Percentiles rank a stretch among this genome's conserved stretches.
These are phyloP conservation scores for Timema cristinae DNA, from an alignment of 2,888 invertebrate genomes.

Conservation along the genomic window DNA sequence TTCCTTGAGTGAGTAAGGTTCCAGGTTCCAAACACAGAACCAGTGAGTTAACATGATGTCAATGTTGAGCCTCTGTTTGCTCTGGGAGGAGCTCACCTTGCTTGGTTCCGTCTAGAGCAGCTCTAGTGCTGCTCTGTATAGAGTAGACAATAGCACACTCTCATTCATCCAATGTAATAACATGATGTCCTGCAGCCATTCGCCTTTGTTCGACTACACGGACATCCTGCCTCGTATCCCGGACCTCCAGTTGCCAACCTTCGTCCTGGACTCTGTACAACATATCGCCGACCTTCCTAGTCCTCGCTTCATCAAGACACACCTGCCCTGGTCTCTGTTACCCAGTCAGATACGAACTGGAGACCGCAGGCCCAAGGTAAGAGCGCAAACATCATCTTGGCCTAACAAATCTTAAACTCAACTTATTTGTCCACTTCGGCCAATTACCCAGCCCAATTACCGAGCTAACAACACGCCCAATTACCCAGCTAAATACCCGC, in stretches of 20 bases:
- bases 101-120: background rate
- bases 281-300: conserved; percentile 45
- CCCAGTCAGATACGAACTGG: conserved; percentile 42
- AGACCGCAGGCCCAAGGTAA: conserved; percentile 39
- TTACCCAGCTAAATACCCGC: too few relatives aligned
- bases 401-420: too few relatives aligned
- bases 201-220: conserved; percentile 45
- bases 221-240: conserved; percentile 38
- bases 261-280: conserved; percentile 37
- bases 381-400: background rate
- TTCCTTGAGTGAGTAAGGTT: conserved; percentile 27
- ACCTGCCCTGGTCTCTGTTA: conserved; percentile 58
- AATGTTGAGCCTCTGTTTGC: too few relatives aligned
- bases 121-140: too few relatives aligned
- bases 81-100: background rate
- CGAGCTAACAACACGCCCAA: too few relatives aligned
- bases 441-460: too few relatives aligned
- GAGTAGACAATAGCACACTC: background rate
- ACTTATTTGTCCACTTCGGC: too few relatives aligned
- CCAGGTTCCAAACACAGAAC: too few relatives aligned
- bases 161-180: conserved; percentile 2
- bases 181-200: conserved; percentile 37
- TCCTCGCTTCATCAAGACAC: conserved; percentile 61
- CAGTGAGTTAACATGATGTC: too few relatives aligned
- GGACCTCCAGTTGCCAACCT: conserved; percentile 44